Evolutionary conservation across 2,888 invertebrate genomes (phyloP).

Genomic region (Euzophera pinguis): DNA sequence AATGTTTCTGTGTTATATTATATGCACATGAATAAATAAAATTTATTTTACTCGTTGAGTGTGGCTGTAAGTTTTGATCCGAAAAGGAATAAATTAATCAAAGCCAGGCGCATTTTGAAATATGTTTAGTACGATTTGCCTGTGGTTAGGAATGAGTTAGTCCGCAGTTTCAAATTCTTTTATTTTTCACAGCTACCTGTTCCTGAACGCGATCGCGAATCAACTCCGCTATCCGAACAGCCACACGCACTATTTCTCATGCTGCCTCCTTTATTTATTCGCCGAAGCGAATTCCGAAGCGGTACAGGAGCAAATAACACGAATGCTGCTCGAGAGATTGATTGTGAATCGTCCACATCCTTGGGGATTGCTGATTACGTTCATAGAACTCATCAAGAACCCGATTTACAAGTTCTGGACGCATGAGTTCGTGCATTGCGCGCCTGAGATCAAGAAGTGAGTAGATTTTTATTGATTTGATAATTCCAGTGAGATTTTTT

Average conservation of each 20-base stretch:
- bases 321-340: slow-evolving; percentile 96
- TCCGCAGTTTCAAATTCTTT: too few species aligned
- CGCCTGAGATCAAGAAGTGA: slow-evolving; percentile 99
- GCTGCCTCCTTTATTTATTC: slow-evolving; percentile 97
- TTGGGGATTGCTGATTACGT: slow-evolving; percentile 99
- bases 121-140: too few species aligned
- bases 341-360: slow-evolving; percentile 99
- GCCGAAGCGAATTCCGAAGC: slow-evolving; percentile 98
- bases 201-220: slow-evolving; percentile 99
- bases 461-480: slow-evolving; percentile 34
- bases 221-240: slow-evolving; percentile 99
- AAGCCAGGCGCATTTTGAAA: too few species aligned
- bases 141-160: too few species aligned
- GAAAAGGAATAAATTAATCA: too few species aligned
- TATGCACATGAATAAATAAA: too few species aligned
- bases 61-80: too few species aligned
- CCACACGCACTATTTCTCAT: slow-evolving; percentile 99
- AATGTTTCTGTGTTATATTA: too few species aligned
- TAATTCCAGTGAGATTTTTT: background rate
- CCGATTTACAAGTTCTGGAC: slow-evolving; percentile 99
- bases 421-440: slow-evolving; percentile 99
- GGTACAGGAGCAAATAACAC: slow-evolving; percentile 98
- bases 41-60: too few species aligned
- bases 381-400: slow-evolving; percentile 99
- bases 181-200: slow-evolving; percentile 93